phyloP scores from a whole-genome alignment of 2,113 vertebrate genomes.

The Hyperoodon ampullatus region DNA sequence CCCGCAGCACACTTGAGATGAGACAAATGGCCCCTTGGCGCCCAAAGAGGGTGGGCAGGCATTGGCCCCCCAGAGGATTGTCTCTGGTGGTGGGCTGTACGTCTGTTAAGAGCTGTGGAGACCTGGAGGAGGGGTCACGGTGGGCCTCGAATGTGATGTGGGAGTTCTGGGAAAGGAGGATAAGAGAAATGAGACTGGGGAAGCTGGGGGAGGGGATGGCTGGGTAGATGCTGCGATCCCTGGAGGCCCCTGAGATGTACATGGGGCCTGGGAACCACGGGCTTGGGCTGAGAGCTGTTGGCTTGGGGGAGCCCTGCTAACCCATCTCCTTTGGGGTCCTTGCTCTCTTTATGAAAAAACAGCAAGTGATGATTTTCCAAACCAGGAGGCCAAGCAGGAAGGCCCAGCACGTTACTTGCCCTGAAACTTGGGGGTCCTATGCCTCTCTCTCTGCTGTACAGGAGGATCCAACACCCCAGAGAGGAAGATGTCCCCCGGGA shows the following conservation, averaged over 20 bases:
- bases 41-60: background rate
- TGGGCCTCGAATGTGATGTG: background rate
- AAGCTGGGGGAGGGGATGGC: background rate
- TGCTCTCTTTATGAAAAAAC: slow-evolving; percentile 27
- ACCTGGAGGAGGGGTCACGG: background rate
- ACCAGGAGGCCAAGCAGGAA: background rate
- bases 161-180: background rate
- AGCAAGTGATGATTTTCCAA: slow-evolving; percentile 36
- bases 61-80: background rate
- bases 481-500: background rate
- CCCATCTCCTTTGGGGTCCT: background rate
- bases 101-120: background rate
- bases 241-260: background rate
- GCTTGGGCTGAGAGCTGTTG: background rate
- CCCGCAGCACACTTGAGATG: background rate
- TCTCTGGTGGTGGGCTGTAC: background rate
- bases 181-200: background rate
- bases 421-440: background rate
- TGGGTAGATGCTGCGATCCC: background rate
- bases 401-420: background rate
- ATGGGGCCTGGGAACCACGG: background rate
- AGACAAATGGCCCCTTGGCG: background rate
- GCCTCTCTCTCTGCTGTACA: background rate
- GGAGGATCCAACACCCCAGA: background rate
- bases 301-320: background rate